These are phyloP conservation scores for Phengaris alcon DNA, from an alignment of 2,888 invertebrate species.

Conservation along the genomic window DNA sequence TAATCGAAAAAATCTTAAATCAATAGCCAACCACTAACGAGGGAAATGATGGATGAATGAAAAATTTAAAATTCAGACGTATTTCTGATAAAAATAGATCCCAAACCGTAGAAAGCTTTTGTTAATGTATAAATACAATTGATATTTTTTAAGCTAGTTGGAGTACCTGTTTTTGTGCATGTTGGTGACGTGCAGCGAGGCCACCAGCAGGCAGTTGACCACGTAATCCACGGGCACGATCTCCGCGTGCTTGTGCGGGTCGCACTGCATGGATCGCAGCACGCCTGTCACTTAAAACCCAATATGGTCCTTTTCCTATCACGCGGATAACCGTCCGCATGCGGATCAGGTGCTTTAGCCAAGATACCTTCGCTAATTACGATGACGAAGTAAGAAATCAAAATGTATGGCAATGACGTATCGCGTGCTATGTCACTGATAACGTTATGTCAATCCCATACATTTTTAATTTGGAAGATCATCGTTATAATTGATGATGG, in stretches of 20 bases:
- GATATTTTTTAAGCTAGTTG: not conserved
- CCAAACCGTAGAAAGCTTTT: not conserved
- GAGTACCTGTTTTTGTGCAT: conserved; percentile 55
- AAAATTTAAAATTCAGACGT: not conserved
- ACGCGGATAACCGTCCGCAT: no score
- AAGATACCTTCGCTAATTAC: no score
- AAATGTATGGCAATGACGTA: no score
- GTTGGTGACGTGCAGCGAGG: conserved; percentile 79
- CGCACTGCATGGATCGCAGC: conserved; percentile 82
- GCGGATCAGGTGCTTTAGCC: no score
- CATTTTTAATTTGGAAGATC: no score
- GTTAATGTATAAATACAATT: not conserved
- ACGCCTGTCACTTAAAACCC: conserved; percentile 80
- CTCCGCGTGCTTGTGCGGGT: conserved; percentile 81
- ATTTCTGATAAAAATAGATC: not conserved
- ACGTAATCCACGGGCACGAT: conserved; percentile 86
- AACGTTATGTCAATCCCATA: no score
- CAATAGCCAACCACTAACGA: not conserved
- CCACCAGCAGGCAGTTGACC: conserved; percentile 84
- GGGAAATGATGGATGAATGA: not conserved
- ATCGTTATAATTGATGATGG: no score
- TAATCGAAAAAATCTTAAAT: no score
- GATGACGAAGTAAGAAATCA: no score
- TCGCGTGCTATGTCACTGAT: no score
- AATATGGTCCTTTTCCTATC: not conserved